Percentiles rank a stretch among this genome's conserved stretches.
These are phyloP conservation scores for Oryzias woworae DNA, from an alignment of 2,113 vertebrate species.

Conservation along the genomic window DNA sequence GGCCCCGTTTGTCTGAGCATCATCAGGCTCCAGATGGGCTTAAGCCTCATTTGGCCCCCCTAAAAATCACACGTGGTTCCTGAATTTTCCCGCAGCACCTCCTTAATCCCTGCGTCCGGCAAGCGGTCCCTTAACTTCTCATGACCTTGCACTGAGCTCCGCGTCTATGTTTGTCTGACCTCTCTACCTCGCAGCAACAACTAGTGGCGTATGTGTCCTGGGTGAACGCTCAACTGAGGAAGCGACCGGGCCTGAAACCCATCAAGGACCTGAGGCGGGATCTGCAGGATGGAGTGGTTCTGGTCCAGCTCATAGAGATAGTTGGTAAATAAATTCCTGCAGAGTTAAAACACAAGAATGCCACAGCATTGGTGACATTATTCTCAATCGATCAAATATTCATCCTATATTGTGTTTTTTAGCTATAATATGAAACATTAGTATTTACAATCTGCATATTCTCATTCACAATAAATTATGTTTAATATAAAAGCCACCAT, in stretches of 20 bases:
- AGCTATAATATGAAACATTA: no score
- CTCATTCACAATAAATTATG: no score
- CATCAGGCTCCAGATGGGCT: conserved; percentile 12
- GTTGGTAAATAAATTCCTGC: conserved; percentile 82
- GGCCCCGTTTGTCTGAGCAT: conserved; percentile 28
- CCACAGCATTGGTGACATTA: background rate
- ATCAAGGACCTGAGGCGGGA: conserved; percentile 89
- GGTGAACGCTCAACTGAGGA: conserved; percentile 96
- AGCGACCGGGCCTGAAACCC: conserved; percentile 81
- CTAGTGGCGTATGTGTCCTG: conserved; percentile 93
- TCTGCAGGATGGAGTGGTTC: conserved; percentile 90
- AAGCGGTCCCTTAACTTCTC: no score
- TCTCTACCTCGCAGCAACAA: conserved; percentile 84
- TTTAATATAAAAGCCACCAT: no score
- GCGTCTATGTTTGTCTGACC: conserved; percentile 22
- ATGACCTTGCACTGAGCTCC: conserved; percentile 13
- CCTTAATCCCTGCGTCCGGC: no score
- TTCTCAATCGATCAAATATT: background rate
- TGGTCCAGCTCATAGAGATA: conserved; percentile 91
- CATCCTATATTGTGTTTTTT: no score
- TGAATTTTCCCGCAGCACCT: no score
- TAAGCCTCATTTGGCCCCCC: background rate
- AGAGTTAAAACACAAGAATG: background rate
- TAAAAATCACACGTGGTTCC: no score
- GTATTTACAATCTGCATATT: no score